Percentiles rank a stretch among this genome's conserved stretches.
These are phyloP conservation scores for Patella caerulea DNA, from an alignment of 2,888 invertebrate genomes.

Conservation along the genomic window DNA sequence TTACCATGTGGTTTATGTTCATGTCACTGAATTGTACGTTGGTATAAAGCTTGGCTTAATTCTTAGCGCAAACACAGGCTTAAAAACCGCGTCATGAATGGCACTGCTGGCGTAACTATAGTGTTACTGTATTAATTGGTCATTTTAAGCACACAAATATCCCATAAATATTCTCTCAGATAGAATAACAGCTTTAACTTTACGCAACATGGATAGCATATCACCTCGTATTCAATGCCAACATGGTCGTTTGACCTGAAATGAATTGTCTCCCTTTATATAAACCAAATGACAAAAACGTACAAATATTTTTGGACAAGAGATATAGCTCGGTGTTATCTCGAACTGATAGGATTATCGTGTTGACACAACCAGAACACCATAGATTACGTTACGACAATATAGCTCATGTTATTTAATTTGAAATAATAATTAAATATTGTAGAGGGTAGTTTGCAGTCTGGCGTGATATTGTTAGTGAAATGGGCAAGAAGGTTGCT, in stretches of 20 bases:
- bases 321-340: not conserved
- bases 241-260: not conserved
- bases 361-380: constrained; percentile 15
- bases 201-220: too few relatives aligned
- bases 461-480: constrained; percentile 10
- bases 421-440: constrained; percentile 27
- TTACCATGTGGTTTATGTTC: too few relatives aligned
- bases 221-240: not conserved
- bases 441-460: constrained; percentile 15
- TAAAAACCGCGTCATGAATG: too few relatives aligned
- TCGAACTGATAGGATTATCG: constrained; percentile 18
- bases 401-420: constrained; percentile 25
- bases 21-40: too few relatives aligned
- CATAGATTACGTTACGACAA: constrained; percentile 18
- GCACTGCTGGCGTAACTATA: too few relatives aligned
- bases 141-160: too few relatives aligned
- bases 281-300: constrained; percentile 6
- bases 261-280: constrained; percentile 8
- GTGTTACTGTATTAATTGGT: too few relatives aligned
- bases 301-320: constrained; percentile 5
- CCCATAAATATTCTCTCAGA: too few relatives aligned
- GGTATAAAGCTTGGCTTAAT: too few relatives aligned
- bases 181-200: too few relatives aligned
- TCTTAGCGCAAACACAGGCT: too few relatives aligned
- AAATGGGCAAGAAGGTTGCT: not conserved